Conservation (phyloP, 2,113 vertebrate genomes). For the Camelus bactrianus region DNA sequence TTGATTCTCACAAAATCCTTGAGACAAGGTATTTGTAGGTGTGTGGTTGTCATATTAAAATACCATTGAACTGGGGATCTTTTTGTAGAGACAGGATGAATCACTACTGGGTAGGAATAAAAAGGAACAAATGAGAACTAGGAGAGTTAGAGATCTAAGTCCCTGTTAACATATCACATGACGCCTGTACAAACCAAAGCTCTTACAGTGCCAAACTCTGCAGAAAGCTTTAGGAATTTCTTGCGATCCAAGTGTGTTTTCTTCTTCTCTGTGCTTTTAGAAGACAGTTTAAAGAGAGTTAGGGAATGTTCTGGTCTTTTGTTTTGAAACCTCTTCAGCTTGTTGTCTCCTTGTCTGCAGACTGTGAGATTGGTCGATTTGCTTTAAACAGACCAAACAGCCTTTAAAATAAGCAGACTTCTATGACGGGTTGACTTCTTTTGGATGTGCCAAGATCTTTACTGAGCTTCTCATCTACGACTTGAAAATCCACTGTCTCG, state of each 20-base stretch:
- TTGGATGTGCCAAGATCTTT: constrained; percentile 50
- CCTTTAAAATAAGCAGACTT: constrained; percentile 39
- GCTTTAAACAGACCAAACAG: constrained; percentile 58
- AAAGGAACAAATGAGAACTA: background rate
- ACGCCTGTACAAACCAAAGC: background rate
- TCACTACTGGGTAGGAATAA: background rate
- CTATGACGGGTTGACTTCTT: constrained; percentile 50
- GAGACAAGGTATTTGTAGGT: constrained; percentile 13
- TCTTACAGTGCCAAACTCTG: background rate
- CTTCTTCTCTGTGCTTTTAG: background rate
- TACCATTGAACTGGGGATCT: background rate
- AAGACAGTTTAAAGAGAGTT: constrained; percentile 66
- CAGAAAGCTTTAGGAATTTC: background rate
- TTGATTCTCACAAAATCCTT: constrained; percentile 17
- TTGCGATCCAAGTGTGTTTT: background rate
- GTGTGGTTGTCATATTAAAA: constrained; percentile 35
- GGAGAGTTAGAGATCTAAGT: constrained; percentile 34
- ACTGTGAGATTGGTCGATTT: constrained; percentile 60
- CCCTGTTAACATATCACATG: background rate
- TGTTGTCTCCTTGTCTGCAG: constrained; percentile 70
- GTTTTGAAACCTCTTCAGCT: constrained; percentile 66
- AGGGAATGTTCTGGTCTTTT: constrained; percentile 54
- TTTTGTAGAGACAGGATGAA: constrained; percentile 56
- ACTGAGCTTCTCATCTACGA: constrained; percentile 30
- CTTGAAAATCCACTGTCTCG: background rate